phyloP scores from a whole-genome alignment of 2,888 invertebrate genomes.

The Trichogramma evanescens region DNA sequence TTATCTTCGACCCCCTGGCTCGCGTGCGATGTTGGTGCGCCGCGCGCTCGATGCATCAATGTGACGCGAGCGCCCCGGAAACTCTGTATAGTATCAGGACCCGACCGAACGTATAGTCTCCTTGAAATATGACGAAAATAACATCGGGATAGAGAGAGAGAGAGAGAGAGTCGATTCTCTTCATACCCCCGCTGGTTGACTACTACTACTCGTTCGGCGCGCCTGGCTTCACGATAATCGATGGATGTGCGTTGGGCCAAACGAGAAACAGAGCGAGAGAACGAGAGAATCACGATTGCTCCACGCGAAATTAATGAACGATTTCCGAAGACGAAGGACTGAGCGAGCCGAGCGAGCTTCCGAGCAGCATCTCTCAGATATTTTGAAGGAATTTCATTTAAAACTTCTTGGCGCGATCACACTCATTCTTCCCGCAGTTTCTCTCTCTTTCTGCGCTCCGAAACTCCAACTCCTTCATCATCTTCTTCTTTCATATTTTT shows the following conservation, averaged over 20 bases:
- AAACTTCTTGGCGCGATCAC: conserved; percentile 27
- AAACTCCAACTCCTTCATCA: too few relatives aligned
- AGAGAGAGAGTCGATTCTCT: not conserved
- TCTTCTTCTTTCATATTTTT: too few relatives aligned
- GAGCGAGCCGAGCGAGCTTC: not conserved
- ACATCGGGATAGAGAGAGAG: not conserved
- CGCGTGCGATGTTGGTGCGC: too few relatives aligned
- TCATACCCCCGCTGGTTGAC: too few relatives aligned
- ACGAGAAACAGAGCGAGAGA: not conserved
- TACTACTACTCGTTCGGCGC: not conserved
- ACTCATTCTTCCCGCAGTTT: too few relatives aligned
- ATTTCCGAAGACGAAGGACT: not conserved
- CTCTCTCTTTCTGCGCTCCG: too few relatives aligned
- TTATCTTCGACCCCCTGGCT: too few relatives aligned
- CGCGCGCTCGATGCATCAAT: too few relatives aligned
- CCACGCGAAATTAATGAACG: conserved; percentile 14
- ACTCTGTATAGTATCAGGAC: too few relatives aligned
- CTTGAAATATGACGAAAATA: conserved; percentile 16
- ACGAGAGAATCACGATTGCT: not conserved
- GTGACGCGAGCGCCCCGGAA: too few relatives aligned
- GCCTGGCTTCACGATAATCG: conserved; percentile 11
- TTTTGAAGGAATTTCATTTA: conserved; percentile 38
- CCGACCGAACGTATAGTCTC: not conserved
- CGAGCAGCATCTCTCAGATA: conserved; percentile 24
- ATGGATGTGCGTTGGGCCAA: conserved; percentile 2